Evolutionary conservation across 1,140 invertebrate genomes (phyloP), one percentile per base, ranked within the genome.

Genomic region (Physella acuta): DNA sequence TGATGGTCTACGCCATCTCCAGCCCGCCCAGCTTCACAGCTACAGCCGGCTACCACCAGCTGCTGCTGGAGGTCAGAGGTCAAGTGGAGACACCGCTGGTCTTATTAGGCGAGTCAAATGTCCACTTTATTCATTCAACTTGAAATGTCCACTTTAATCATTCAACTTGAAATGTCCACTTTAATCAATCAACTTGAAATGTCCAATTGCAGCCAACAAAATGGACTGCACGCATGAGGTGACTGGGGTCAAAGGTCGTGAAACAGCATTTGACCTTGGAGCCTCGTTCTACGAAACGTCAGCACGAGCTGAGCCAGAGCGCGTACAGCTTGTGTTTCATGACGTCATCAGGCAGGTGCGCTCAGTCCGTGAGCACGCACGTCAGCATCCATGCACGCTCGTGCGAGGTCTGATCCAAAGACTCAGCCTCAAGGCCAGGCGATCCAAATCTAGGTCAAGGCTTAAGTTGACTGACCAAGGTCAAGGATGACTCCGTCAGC

Each of bases 1-100:
- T 73, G 24, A 55, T 73, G 11, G 37, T 73, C 26, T 73, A 73
- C 58, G 70, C 72, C 24, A 65, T 73, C n/a, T 67, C 58, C 3
- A 64, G 67, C 52, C 67, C 30, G 11, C 51, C 36, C 26, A 73
- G 72, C 31, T 73, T 73, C 60, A 8, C 33, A n/a, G 56, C 68
- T 17, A 53, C 63, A 1, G 51, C 56, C 24, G 33, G 59, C 17
- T 33, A 69, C 49, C 55, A 70, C 37, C 24, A 60, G 17, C 52
- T 63, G 3, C 56, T 73, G 2, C 56, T 71, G 24, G 37, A 66
- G 34, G 16, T 70, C 8, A 28, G 72, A 44, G 62, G 52, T 33
- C 55, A 70, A 30, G 31, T 4, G 30, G 68, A 73, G 39, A 73
- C 68, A 16, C 72, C 72, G 0, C n/a, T 73, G 3, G 72, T 73